Percentiles rank a stretch among this genome's conserved stretches.
phyloP scores from a whole-genome alignment of 37 sponge, comb jelly and placozoan genomes.

The Theonella swinhoei region DNA sequence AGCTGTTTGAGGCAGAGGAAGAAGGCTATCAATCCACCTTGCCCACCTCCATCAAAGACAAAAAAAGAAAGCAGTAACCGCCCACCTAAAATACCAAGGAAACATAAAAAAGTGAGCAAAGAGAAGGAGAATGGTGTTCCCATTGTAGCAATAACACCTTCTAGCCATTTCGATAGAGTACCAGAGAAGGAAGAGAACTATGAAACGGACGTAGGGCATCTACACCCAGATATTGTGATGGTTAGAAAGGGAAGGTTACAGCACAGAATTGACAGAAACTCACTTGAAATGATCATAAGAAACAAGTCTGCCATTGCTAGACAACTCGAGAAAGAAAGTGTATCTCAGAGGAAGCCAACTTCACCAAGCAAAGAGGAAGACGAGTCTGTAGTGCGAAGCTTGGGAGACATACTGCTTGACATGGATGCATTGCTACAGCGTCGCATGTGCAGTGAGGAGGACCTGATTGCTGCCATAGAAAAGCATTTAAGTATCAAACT shows the following conservation, averaged over 20 bases:
- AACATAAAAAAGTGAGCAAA: background rate
- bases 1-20: background rate
- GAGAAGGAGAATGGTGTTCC: no score
- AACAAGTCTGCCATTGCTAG: slow-evolving; percentile 23
- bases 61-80: background rate
- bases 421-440: slow-evolving; percentile 19
- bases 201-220: background rate
- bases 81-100: background rate
- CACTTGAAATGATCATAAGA: slow-evolving; percentile 34
- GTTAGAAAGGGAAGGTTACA: background rate
- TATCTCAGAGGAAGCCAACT: background rate
- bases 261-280: slow-evolving; percentile 25
- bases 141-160: background rate
- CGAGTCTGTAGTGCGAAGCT: slow-evolving; percentile 1
- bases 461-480: slow-evolving; percentile 45
- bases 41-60: background rate
- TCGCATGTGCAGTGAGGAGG: slow-evolving; percentile 11
- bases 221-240: background rate
- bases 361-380: background rate
- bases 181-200: background rate
- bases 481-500: slow-evolving; percentile 24
- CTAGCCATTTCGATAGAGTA: background rate
- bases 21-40: background rate
- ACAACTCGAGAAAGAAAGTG: slow-evolving; percentile 11
- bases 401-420: slow-evolving; percentile 42